Evolutionary conservation across 2,888 invertebrate species (phyloP), one percentile per base, ranked within the genome.

Genomic region (Lochmaea crataegi): DNA sequence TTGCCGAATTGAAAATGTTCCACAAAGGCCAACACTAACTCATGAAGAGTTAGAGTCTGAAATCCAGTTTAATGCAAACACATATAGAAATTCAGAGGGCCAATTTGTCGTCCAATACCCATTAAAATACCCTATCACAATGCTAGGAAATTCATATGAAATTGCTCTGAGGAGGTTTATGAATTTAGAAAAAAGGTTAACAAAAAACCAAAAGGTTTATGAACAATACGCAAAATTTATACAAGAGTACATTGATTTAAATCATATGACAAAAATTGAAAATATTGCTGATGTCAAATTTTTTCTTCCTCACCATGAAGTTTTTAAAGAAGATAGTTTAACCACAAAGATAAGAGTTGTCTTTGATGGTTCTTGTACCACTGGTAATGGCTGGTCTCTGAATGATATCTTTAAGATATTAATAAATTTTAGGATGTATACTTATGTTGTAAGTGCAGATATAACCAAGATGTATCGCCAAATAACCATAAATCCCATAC

Each of bases 91-190:
- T 63, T 14, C 51, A 26, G n/a, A 71, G 16, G 73, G 65, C 38
- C 64, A 65, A 60, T 73, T 73, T 48, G 42, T 74, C 18, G 74
- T 74, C 6, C 58, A 74, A 57, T 60, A 71, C 32, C 67, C 71
- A 22, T 45, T 74, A 56, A 74, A 74, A 71, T n/a, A 41, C 45
- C 26, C 58, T 26, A 42, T 71, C 12, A 32, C 38, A 12, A 12
- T 66, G 38, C 48, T 74, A 26, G 71, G 65, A 12, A 32, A 74
- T 38, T 74, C 71, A 18, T 66, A 63, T 42, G 41, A 71, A n/a
- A 41, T 42, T 10, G 74, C 71, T 11, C 53, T 66, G 12, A 65
- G 38, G n/a, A 60, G 67, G 58, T 74, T 71, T 32, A 48, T 38
- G 12, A 10, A 41, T 22, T 67, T 75, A 57, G 58, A 71, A 72